phyloP scores from a whole-genome alignment of 2,797 vertebrate species.

The Chaetophractus vellerosus region DNA sequence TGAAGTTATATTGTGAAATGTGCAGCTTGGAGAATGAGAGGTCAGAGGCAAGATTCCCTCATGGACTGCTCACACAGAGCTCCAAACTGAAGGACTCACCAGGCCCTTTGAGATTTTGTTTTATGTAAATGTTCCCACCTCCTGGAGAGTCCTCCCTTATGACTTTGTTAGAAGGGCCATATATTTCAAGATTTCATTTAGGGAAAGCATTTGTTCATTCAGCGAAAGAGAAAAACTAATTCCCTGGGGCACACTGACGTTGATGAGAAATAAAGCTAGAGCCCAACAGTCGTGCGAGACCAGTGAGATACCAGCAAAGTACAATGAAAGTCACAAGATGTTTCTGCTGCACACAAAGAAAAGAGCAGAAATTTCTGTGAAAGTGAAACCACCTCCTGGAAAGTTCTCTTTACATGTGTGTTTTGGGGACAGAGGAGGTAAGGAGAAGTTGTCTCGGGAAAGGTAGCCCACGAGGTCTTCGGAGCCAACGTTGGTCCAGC shows the following conservation, averaged over 20 bases:
- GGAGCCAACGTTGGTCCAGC: conserved; percentile 61
- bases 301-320: conserved; percentile 4
- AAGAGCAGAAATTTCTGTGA: neutral
- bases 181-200: conserved; percentile 75
- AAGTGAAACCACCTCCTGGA: neutral
- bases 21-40: neutral
- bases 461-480: neutral
- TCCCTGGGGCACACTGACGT: neutral
- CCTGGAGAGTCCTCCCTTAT: conserved; percentile 48
- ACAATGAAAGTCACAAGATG: conserved; percentile 45
- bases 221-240: conserved; percentile 72
- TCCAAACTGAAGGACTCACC: conserved; percentile 15
- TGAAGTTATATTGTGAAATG: neutral
- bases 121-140: conserved; percentile 59
- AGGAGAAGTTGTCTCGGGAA: neutral
- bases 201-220: conserved; percentile 69
- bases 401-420: neutral
- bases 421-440: neutral
- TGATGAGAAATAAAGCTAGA: conserved; percentile 68
- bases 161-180: conserved; percentile 65
- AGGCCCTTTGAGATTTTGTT: conserved; percentile 61
- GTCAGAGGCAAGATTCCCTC: conserved; percentile 43
- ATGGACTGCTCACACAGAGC: neutral
- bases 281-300: neutral
- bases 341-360: conserved; percentile 36